Evolutionary conservation across 1,140 invertebrate species (phyloP), one percentile per base, ranked within the genome.

Genomic region (Heterodera carotae): DNA sequence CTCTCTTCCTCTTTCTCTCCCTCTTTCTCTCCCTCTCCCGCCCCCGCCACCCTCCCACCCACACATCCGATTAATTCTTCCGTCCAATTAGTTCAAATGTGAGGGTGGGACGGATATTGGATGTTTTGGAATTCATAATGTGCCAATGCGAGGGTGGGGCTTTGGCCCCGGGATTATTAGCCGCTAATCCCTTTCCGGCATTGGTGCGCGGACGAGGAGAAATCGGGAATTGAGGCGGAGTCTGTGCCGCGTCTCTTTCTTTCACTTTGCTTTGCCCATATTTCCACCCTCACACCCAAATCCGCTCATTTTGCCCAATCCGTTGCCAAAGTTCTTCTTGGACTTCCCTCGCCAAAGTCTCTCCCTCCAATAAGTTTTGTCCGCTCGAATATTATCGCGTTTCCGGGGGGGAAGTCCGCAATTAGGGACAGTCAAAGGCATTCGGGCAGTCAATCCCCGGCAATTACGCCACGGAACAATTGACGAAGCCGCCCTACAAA

Each of bases 61-160:
- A 53, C 48, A 53, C 48, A 22, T 29, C 25, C 62, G 22, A 12
- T 6, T 29, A 66, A 66, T 66, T 66, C 22, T 66, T 34, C 33
- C 18, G 27, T 25, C 62, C 22, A 31, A 29, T 66, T 66, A 29
- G 62, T 43, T 25, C 62, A 29, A n/a, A 66, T 66, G 27, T 12
- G 62, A 34, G 27, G 62, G 33, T 31, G 27, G 62, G 62, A 10
- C 62, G 62, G 62, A 66, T 66, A 66, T 66, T 66, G 62, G 62
- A n/a, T 66, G 33, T 66, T 66, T 66, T 29, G 62, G 62, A 34
- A 66, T 66, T 66, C 48, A 22, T 53, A 22, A 66, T 29, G 27
- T 27, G 62, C 12, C 27, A 66, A 66, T 31, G 62, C 62, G 62
- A 66, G 25, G 62, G 62, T 66, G 62, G 62, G 62, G 62, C 25